These are phyloP conservation scores for Gambelia wislizenii DNA, from an alignment of 2,797 vertebrate species.

Conservation along the genomic window DNA sequence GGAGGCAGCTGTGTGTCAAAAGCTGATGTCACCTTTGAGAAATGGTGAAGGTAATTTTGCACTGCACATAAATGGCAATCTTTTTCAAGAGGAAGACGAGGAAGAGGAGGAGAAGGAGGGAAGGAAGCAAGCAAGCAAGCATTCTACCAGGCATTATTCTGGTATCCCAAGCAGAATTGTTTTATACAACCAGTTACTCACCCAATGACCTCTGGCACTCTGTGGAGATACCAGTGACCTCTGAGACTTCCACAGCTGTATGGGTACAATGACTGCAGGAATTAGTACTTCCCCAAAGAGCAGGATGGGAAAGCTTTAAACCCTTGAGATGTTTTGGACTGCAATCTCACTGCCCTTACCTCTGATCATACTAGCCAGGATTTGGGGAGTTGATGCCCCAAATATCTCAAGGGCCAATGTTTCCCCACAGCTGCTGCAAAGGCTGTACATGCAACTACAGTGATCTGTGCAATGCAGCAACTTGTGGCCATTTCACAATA, in stretches of 20 bases:
- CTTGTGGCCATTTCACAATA: too few species aligned
- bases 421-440: neutral
- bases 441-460: neutral
- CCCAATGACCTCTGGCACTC: neutral
- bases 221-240: neutral
- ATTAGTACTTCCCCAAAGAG: neutral
- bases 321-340: too few species aligned
- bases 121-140: too few species aligned
- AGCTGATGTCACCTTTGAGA: neutral
- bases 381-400: too few species aligned
- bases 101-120: too few species aligned
- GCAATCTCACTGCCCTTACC: too few species aligned
- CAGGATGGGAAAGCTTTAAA: too few species aligned
- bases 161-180: neutral
- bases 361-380: too few species aligned
- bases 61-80: neutral
- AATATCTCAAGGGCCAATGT: too few species aligned
- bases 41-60: neutral
- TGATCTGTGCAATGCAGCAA: neutral
- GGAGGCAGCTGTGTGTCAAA: neutral
- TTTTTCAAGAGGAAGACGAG: neutral
- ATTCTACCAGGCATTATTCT: neutral
- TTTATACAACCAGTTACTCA: neutral
- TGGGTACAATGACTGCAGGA: neutral
- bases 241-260: neutral